These are phyloP conservation scores for Microchrysa polita DNA, from an alignment of 2,888 invertebrate species.

Conservation along the genomic window DNA sequence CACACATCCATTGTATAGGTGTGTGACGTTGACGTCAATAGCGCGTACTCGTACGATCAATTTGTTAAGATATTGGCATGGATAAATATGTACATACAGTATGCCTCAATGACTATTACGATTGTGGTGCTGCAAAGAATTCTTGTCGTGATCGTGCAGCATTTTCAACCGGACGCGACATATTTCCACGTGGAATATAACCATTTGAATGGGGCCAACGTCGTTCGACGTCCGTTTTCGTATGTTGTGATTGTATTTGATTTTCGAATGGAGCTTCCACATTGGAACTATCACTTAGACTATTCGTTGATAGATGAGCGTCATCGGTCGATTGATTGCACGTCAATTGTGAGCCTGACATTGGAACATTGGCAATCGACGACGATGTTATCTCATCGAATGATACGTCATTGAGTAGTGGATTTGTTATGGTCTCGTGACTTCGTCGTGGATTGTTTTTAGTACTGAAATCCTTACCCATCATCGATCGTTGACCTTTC, in stretches of 20 bases:
- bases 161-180: too few relatives aligned
- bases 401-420: conserved; percentile 27
- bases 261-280: conserved; percentile 1
- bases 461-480: conserved; percentile 30
- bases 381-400: conserved; percentile 30
- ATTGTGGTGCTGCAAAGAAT: too few relatives aligned
- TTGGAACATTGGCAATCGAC: conserved; percentile 15
- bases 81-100: too few relatives aligned
- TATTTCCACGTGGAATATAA: neutral
- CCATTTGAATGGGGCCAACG: conserved; percentile 21
- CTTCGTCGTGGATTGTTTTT: conserved; percentile 44
- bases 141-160: too few relatives aligned
- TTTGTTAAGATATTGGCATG: too few relatives aligned
- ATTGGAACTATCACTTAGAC: conserved; percentile 43
- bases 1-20: too few relatives aligned
- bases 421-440: conserved; percentile 41
- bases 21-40: too few relatives aligned
- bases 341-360: conserved; percentile 43
- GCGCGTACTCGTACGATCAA: too few relatives aligned
- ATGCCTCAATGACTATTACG: too few relatives aligned
- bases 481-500: neutral
- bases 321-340: conserved; percentile 46
- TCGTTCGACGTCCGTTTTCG: conserved; percentile 49
- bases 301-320: conserved; percentile 46
- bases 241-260: conserved; percentile 37